Base-by-base conservation (phyloP, 1,140 invertebrate genomes). In the Lordiphosa clarofinis region DNA sequence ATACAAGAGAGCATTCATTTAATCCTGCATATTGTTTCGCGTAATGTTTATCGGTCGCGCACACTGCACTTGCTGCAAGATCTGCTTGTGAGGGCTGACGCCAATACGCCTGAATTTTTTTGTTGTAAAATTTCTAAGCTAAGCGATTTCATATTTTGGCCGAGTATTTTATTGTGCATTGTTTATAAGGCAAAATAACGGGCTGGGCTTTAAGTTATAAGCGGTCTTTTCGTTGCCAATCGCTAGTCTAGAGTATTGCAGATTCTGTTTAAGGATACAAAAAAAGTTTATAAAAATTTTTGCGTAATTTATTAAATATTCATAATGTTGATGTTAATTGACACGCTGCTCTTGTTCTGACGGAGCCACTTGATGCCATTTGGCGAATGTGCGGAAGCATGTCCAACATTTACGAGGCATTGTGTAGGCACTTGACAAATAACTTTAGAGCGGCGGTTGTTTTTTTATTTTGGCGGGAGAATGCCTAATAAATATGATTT, bases 261-360 rank as follows among this genome's bases (percentile, higher is more conserved):
- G 10, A 44, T 55, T 52, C 21, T 61, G 40, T 28, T 53, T 37
- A 39, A 68, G 62, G 38, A 36, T 28, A 56, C 13, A 12, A 28
- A 28, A 56, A 52, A 33, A 47, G 68, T 42, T 42, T 24, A 43
- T n/a, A 56, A 56, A 56, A 47, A 53, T 72, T 84, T 84, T 69
- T 68, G 53, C 73, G 63, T 76, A 65, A 72, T 73, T 73, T 76
- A 81, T 81, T 81, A 67, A 81, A 81, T 84, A 81, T 81, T 84
- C 70, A 78, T 78, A 61, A 61, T 73, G 75, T 44, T 57, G 56
- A 63, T 49, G 53, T 50, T 39, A 37, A 33, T 42, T 49, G 36
- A 5, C 12, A 6, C 36, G 10, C 11, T 55, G 31, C 12, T n/a
- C 38, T 39, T 7, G 11, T 33, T 31, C 11, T 39, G 37, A 42